Evolutionary conservation across 2,888 invertebrate genomes (phyloP), one percentile per base, ranked within the genome.

Genomic region (Caprella mutica): DNA sequence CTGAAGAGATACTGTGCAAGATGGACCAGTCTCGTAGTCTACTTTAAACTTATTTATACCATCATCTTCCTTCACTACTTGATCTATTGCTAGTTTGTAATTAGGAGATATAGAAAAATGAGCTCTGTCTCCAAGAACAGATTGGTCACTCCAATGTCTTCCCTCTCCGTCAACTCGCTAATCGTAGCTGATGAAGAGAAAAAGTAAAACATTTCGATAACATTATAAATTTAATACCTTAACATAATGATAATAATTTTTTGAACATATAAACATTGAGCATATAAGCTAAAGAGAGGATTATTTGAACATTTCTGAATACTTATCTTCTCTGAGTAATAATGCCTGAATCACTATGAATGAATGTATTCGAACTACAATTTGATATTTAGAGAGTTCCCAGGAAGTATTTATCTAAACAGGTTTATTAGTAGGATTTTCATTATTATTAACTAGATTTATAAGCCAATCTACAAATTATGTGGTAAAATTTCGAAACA

Each of bases 111-210:
- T 27, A 33, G 56, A 56, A 33, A 63, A 63, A 33, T 57, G 50
- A 2, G 59, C 63, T 19, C 63, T 38, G n/a, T 53, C 44, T 2
- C 59, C 63, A 29, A 63, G 59, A 43, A 56, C 59, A 0, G 56
- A 56, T 35, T 63, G 56, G 27, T 63, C 63, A 43, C 63, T 63
- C 63, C 63, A 63, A 42, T 63, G 63, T 5, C 56, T 54, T 3
- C 59, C 59, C 1, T 53, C 59, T 1, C 59, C 46, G 42, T 56
- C 35, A 27, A 33, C 52, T 17, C 63, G 50, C 26, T 57, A 55
- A 52, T 63, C 63, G 51, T 63, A 63, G 46, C 63, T 63, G 44
- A 2, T 35, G 30, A 40, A 21, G 23, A 52, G 24, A 52, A 19
- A 17, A 38, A 17, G n/a, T n/a, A 17, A 17, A 38, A 38, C n/a